A percentile compares a stretch with the other conserved stretches of the same genome.
Conservation (phyloP, 2,888 invertebrate genomes). For the Itoplectis maculator region DNA sequence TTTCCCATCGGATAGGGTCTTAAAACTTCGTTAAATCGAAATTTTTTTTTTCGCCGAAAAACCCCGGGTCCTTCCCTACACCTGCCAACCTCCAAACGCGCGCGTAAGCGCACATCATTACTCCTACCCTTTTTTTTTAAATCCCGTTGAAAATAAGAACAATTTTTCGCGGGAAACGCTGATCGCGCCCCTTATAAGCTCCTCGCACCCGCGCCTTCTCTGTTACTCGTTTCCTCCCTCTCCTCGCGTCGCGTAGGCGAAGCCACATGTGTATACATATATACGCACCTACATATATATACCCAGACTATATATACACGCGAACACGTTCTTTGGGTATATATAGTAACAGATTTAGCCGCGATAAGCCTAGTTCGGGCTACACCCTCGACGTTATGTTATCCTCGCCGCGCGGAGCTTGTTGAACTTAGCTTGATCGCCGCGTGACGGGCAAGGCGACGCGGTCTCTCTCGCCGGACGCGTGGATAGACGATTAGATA, state of each 20-base stretch:
- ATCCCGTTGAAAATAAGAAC: neutral
- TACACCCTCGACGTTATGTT: constrained; percentile 75
- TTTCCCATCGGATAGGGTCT: no score
- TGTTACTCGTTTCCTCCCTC: constrained; percentile 60
- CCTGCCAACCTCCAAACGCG: no score
- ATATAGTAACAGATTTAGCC: constrained; percentile 70
- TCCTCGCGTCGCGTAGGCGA: constrained; percentile 17
- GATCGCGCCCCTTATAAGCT: constrained; percentile 54
- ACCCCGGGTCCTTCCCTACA: no score
- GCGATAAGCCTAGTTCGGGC: constrained; percentile 79
- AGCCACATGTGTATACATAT: no score
- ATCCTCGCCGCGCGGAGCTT: constrained; percentile 77
- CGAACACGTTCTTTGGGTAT: constrained; percentile 36
- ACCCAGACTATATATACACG: no score
- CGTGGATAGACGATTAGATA: constrained; percentile 41
- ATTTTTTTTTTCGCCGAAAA: no score
- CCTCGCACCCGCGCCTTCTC: constrained; percentile 60
- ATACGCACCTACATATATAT: no score
- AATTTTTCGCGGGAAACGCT: neutral
- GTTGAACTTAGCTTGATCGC: constrained; percentile 82
- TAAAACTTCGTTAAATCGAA: no score
- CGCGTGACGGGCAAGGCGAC: constrained; percentile 77
- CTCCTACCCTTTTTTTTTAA: no score
- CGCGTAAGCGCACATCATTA: no score
- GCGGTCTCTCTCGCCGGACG: constrained; percentile 59